Percentiles rank a stretch among this genome's conserved stretches.
These are phyloP conservation scores for Sebastes melanostomus DNA, from an alignment of 2,797 vertebrate species.

Conservation along the genomic window DNA sequence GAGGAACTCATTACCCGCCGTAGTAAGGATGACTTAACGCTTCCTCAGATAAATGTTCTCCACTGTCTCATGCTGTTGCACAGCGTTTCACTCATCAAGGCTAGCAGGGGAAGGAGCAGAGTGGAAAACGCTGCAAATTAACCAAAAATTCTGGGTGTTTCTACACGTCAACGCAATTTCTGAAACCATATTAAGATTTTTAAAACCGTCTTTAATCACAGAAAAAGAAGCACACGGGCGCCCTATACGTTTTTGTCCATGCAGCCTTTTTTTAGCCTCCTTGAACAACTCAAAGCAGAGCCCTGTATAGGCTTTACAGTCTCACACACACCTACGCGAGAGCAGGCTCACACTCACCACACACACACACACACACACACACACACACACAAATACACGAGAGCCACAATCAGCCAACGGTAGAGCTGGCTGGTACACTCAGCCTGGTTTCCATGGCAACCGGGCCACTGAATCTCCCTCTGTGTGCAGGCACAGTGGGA, in stretches of 20 bases:
- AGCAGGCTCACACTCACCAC: constrained; percentile 27
- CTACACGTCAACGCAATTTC: neutral
- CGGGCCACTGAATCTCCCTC: constrained; percentile 77
- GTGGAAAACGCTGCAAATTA: neutral
- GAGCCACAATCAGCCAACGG: constrained; percentile 73
- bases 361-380: constrained; percentile 21
- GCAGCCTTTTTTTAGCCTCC: constrained; percentile 38
- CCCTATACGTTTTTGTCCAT: constrained; percentile 29
- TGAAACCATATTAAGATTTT: neutral
- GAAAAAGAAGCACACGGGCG: neutral
- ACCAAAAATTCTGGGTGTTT: neutral
- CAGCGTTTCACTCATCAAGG: constrained; percentile 11
- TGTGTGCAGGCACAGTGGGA: constrained; percentile 74
- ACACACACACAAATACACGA: constrained; percentile 35
- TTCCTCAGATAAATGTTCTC: constrained; percentile 21
- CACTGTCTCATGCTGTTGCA: neutral
- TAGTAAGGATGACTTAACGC: constrained; percentile 25
- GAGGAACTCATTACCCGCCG: constrained; percentile 31
- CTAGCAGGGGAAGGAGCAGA: neutral
- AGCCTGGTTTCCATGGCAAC: constrained; percentile 84
- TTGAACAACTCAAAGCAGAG: constrained; percentile 50
- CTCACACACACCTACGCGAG: constrained; percentile 79
- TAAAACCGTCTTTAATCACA: neutral
- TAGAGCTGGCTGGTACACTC: constrained; percentile 78
- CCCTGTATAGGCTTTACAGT: constrained; percentile 72